phyloP scores from a whole-genome alignment of 2,797 vertebrate species.

The Limnodromus scolopaceus region DNA sequence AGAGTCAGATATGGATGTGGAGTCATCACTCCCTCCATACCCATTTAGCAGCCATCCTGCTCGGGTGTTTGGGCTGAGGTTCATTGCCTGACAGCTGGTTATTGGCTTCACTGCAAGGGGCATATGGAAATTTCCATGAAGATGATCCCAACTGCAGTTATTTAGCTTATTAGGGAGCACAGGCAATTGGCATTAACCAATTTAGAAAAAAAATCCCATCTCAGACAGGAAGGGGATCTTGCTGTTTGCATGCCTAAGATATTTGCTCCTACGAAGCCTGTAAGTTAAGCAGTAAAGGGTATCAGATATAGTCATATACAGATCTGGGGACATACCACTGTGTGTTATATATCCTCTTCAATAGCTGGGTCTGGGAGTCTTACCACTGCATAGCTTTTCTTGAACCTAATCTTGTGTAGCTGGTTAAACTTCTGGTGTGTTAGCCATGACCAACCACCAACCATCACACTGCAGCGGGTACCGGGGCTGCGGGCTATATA shows the following conservation, averaged over 20 bases:
- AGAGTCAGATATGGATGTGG: neutral
- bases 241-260: neutral
- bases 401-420: neutral
- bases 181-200: constrained; percentile 6
- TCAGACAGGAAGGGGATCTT: neutral
- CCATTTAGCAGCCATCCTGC: neutral
- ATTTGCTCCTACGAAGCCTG: neutral
- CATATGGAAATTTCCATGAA: constrained; percentile 42
- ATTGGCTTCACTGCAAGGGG: constrained; percentile 57
- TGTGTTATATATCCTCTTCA: neutral
- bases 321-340: neutral
- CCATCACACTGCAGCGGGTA: neutral
- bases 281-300: neutral
- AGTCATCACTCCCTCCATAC: neutral
- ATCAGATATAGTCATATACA: neutral
- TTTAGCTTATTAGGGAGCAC: constrained; percentile 12
- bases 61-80: neutral
- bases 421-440: neutral
- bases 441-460: neutral
- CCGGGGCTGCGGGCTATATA: neutral
- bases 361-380: neutral
- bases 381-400: neutral
- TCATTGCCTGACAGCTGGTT: constrained; percentile 65
- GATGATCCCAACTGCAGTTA: neutral
- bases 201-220: neutral